A percentile compares a stretch with the other conserved stretches of the same genome.
phyloP scores from a whole-genome alignment of 2,113 vertebrate genomes.

The Pandion haliaetus region DNA sequence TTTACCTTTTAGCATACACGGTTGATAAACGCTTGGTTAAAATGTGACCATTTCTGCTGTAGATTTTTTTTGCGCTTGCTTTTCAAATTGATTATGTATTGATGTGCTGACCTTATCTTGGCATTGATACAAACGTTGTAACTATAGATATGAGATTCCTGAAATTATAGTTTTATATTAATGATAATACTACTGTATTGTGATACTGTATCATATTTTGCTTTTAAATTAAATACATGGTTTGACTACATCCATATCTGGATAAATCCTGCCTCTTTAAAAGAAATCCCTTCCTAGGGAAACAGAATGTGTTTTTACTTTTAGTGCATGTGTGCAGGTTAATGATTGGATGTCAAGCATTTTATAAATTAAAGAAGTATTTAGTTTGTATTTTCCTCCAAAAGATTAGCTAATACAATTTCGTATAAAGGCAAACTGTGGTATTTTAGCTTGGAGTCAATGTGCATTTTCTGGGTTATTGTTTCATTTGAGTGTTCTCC shows the following conservation, averaged over 20 bases:
- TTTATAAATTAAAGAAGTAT: not conserved
- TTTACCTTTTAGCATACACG: not conserved
- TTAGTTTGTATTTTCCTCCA: constrained; percentile 5
- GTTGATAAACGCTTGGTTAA: not conserved
- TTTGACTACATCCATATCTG: not conserved
- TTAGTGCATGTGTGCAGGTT: not conserved
- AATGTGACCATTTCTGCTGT: not conserved
- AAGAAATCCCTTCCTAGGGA: not conserved
- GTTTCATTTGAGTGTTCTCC: not conserved
- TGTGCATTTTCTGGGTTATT: not conserved
- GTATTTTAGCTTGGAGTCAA: not conserved
- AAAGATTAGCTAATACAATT: not conserved
- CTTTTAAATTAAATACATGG: not conserved
- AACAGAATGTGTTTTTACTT: not conserved
- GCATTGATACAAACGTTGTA: not conserved
- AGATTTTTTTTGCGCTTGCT: not conserved
- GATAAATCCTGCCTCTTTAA: not conserved
- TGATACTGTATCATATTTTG: not conserved
- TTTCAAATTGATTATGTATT: not conserved
- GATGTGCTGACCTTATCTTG: not conserved
- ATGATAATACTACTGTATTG: not conserved
- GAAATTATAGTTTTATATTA: not conserved
- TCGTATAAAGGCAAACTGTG: not conserved
- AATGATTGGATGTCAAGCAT: not conserved
- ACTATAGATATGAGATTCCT: not conserved